Evolutionary conservation across 2,888 invertebrate genomes (phyloP).

Genomic region (Neuroscelio doddi): DNA sequence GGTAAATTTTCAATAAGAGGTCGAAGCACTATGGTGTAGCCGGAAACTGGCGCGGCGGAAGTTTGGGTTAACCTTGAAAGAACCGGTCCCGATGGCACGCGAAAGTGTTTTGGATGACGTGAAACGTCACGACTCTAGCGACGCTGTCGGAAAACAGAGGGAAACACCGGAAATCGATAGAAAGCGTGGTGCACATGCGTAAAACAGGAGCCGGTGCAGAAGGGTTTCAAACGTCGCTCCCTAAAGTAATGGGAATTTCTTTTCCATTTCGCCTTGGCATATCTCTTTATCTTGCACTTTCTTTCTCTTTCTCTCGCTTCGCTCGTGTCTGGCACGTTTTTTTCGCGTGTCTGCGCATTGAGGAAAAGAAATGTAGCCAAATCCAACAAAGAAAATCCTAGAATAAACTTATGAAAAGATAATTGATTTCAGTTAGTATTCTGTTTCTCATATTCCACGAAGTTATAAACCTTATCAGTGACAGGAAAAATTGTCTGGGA

Average conservation of each 20-base stretch:
- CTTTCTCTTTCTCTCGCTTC: slow-evolving; percentile 23
- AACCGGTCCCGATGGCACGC: slow-evolving; percentile 66
- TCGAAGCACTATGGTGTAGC: slow-evolving; percentile 31
- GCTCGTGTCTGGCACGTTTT: slow-evolving; percentile 8
- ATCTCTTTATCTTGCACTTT: slow-evolving; percentile 44
- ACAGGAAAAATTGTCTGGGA: too few relatives aligned
- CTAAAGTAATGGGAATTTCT: slow-evolving; percentile 65
- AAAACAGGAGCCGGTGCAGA: slow-evolving; percentile 43
- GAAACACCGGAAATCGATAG: slow-evolving; percentile 68
- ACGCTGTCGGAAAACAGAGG: slow-evolving; percentile 60
- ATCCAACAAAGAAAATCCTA: too few relatives aligned
- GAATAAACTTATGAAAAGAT: too few relatives aligned
- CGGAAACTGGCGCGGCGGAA: slow-evolving; percentile 51
- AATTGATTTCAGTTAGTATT: too few relatives aligned
- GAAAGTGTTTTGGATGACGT: slow-evolving; percentile 69
- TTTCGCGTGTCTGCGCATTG: slow-evolving; percentile 4
- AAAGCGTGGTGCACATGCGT: slow-evolving; percentile 63
- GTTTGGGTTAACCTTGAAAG: slow-evolving; percentile 70
- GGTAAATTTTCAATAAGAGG: neutral
- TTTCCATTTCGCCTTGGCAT: slow-evolving; percentile 55
- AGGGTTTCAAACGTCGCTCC: slow-evolving; percentile 55
- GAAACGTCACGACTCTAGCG: slow-evolving; percentile 51
- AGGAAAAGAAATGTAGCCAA: too few relatives aligned
- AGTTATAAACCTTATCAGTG: too few relatives aligned
- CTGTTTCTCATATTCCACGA: too few relatives aligned